Evolutionary conservation across 2,888 invertebrate species (phyloP).

Genomic region (Rugalucina vietnamica): DNA sequence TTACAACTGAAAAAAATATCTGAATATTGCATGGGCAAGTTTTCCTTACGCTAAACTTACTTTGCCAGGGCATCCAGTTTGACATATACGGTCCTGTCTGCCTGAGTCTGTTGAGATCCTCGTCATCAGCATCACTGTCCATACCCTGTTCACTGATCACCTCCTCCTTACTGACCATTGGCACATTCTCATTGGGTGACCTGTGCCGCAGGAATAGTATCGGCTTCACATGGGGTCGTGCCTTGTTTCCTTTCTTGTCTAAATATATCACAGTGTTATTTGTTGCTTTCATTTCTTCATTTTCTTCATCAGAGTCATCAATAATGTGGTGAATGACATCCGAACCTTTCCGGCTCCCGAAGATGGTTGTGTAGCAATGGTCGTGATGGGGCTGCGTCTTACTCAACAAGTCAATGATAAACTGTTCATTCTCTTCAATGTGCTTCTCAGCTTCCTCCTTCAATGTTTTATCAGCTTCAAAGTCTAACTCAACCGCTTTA

Average conservation of each 20-base stretch:
- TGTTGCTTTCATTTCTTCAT: neutral
- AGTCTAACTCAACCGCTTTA: neutral
- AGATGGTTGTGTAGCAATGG: slow-evolving; percentile 79
- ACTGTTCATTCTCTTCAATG: slow-evolving; percentile 76
- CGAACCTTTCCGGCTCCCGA: slow-evolving; percentile 71
- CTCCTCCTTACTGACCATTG: slow-evolving; percentile 70
- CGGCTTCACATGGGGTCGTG: slow-evolving; percentile 33
- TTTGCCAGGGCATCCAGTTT: too few species aligned
- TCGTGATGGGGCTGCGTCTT: slow-evolving; percentile 77
- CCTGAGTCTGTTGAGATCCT: slow-evolving; percentile 6
- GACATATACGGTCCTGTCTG: too few species aligned
- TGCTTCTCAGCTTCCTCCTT: slow-evolving; percentile 66
- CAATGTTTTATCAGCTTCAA: slow-evolving; percentile 64
- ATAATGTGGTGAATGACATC: slow-evolving; percentile 54
- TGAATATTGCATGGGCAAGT: too few species aligned
- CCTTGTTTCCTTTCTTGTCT: neutral
- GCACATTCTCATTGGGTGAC: slow-evolving; percentile 63
- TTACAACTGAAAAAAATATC: too few species aligned
- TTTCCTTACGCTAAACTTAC: too few species aligned
- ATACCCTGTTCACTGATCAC: slow-evolving; percentile 45
- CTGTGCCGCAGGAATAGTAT: slow-evolving; percentile 62
- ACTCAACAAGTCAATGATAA: slow-evolving; percentile 73
- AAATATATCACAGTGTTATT: neutral
- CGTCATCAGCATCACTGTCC: slow-evolving; percentile 44
- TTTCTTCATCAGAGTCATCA: slow-evolving; percentile 53